These are phyloP conservation scores for Anaspis maculata DNA, from an alignment of 2,888 invertebrate genomes.

Conservation along the genomic window DNA sequence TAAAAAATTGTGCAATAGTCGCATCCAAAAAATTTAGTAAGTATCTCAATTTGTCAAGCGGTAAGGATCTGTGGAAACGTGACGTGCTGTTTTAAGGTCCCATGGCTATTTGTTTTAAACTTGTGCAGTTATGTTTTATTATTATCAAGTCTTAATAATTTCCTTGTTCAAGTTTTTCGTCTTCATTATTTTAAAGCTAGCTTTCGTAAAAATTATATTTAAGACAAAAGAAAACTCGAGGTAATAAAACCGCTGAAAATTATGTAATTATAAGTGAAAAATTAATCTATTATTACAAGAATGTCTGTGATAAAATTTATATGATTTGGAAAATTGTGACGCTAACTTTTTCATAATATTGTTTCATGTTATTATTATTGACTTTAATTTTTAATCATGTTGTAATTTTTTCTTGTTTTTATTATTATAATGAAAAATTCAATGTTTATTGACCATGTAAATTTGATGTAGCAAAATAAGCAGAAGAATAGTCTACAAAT, in stretches of 20 bases:
- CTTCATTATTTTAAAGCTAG: too few species aligned
- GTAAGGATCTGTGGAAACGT: too few species aligned
- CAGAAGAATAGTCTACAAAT: too few species aligned
- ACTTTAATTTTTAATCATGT: slow-evolving; percentile 6
- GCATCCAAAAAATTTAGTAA: too few species aligned
- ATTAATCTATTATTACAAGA: slow-evolving; percentile 30
- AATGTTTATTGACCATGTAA: not conserved
- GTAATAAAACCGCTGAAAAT: not conserved
- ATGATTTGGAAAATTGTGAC: slow-evolving; percentile 21
- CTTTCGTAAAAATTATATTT: too few species aligned
- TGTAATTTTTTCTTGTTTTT: slow-evolving; percentile 14
- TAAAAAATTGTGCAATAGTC: too few species aligned
- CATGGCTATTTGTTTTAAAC: too few species aligned
- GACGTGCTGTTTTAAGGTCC: too few species aligned
- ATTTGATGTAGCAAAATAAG: not conserved
- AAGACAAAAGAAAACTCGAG: too few species aligned
- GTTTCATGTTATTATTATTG: slow-evolving; percentile 8
- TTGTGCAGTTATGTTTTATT: slow-evolving; percentile 4
- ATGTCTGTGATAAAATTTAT: slow-evolving; percentile 35
- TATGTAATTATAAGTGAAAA: slow-evolving; percentile 10
- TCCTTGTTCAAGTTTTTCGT: not conserved
- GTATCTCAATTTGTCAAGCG: too few species aligned
- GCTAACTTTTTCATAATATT: slow-evolving; percentile 12
- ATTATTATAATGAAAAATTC: slow-evolving; percentile 10
- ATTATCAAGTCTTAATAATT: slow-evolving; percentile 3